Evolutionary conservation across 1,140 invertebrate genomes (phyloP).

Genomic region (Yoshiicerus persimilis): DNA sequence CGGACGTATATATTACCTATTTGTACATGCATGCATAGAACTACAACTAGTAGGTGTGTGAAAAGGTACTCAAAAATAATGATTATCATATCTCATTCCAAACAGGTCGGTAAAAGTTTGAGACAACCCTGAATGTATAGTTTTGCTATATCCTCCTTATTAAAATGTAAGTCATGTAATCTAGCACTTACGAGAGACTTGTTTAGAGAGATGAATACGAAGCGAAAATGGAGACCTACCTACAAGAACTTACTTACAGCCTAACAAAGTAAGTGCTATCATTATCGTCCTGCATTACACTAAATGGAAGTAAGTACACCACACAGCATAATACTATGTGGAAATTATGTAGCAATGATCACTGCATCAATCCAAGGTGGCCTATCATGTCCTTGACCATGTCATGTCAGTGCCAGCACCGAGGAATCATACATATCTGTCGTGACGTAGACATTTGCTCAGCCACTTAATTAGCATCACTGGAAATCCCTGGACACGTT

Average conservation of each 20-base stretch:
- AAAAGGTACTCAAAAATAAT: not conserved
- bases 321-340: not conserved
- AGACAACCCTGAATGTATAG: not conserved
- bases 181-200: not conserved
- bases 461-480: not conserved
- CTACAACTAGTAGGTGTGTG: not conserved
- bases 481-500: not conserved
- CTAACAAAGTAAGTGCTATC: not conserved
- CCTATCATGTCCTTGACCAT: slow-evolving; percentile 25
- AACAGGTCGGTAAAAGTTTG: not conserved
- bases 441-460: not conserved
- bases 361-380: not conserved
- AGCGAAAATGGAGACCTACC: not conserved
- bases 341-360: not conserved
- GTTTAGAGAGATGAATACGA: not conserved
- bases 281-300: not conserved
- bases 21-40: not conserved
- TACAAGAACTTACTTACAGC: not conserved
- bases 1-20: not conserved
- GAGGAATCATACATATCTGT: not conserved
- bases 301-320: not conserved
- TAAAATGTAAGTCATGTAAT: slow-evolving; percentile 30
- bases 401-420: slow-evolving; percentile 11
- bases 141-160: slow-evolving; percentile 14
- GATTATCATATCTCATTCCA: not conserved